A percentile compares a stretch with the other conserved stretches of the same genome.
Conservation (phyloP, 2,888 invertebrate genomes). For the Proisotoma minuta region DNA sequence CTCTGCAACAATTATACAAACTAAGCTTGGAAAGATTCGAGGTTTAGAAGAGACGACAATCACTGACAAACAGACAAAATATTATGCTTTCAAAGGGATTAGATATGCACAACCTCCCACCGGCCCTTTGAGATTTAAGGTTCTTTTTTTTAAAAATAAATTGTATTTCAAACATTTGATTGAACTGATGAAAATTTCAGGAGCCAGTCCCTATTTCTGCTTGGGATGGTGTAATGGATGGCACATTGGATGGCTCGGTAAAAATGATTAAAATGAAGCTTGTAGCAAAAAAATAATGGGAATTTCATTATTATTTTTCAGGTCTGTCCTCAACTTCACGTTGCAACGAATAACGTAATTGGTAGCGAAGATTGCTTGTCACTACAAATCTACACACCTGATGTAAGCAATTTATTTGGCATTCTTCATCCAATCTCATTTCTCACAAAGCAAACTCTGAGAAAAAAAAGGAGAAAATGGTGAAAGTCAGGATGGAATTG, state of each 20-base stretch:
- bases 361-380: slow-evolving; percentile 48
- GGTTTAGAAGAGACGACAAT: slow-evolving; percentile 40
- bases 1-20: slow-evolving; percentile 40
- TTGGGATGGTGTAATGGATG: slow-evolving; percentile 47
- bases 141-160: slow-evolving; percentile 22
- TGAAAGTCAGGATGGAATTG: too few species aligned
- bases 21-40: slow-evolving; percentile 46
- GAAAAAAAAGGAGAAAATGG: not conserved
- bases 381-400: slow-evolving; percentile 43
- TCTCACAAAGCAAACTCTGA: not conserved
- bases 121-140: slow-evolving; percentile 48
- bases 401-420: slow-evolving; percentile 40
- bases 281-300: too few species aligned
- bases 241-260: slow-evolving; percentile 45
- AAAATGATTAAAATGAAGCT: too few species aligned
- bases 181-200: slow-evolving; percentile 20
- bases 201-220: slow-evolving; percentile 44
- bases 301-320: too few species aligned
- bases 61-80: slow-evolving; percentile 37
- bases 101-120: slow-evolving; percentile 48
- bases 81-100: slow-evolving; percentile 48
- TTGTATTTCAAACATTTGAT: not conserved
- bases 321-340: slow-evolving; percentile 47
- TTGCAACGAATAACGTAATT: slow-evolving; percentile 45
- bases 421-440: too few species aligned